phyloP scores from a whole-genome alignment of 2,888 invertebrate species.

The Meteorus cinctellus region DNA sequence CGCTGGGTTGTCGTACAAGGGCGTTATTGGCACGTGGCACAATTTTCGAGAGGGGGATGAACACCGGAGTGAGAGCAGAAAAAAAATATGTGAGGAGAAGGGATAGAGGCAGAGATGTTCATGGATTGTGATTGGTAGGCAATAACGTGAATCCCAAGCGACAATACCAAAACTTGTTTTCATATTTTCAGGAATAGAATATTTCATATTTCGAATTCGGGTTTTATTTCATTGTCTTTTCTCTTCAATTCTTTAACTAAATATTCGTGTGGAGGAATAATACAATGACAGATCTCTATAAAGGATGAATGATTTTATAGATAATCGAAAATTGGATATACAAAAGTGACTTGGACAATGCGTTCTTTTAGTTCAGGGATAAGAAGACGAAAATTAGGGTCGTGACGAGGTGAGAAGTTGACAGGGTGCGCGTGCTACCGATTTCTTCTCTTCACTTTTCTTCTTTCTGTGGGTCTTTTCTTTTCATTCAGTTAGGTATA shows the following conservation, averaged over 20 bases:
- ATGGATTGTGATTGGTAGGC: constrained; percentile 58
- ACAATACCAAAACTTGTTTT: constrained; percentile 18
- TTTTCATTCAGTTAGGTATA: background rate
- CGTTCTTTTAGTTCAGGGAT: constrained; percentile 18
- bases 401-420: constrained; percentile 44
- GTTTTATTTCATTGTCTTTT: constrained; percentile 28
- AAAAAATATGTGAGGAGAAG: constrained; percentile 27
- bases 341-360: constrained; percentile 2
- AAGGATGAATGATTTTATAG: constrained; percentile 9
- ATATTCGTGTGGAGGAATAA: background rate
- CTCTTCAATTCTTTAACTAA: constrained; percentile 2
- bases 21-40: constrained; percentile 68
- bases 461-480: background rate
- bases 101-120: constrained; percentile 41
- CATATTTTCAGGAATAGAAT: constrained; percentile 11
- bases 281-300: background rate
- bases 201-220: background rate
- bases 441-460: constrained; percentile 39
- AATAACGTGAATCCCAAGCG: constrained; percentile 52
- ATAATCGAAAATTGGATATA: constrained; percentile 14
- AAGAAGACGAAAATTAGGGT: constrained; percentile 45
- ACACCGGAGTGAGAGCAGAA: background rate
- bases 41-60: constrained; percentile 47
- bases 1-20: constrained; percentile 51
- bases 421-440: constrained; percentile 44